Base-by-base conservation (phyloP, 2,797 vertebrate species). In the Avahi laniger region DNA sequence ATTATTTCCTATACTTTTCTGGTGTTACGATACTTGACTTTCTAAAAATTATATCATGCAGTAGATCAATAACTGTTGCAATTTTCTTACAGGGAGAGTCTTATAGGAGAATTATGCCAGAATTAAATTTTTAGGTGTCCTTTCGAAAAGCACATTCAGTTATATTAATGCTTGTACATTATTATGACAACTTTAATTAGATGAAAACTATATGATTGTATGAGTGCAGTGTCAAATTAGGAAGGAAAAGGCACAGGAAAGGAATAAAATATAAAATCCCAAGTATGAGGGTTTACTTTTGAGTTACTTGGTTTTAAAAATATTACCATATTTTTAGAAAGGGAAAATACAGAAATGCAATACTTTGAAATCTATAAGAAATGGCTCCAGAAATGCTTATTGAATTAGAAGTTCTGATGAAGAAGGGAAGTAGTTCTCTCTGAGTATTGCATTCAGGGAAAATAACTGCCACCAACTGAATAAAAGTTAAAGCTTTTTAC, bases 351-450 rank as follows among this genome's bases (percentile, higher is more conserved):
- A 91, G 2, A 48, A 43, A 83, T 70, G 85, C 41, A 61, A 1
- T 79, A 59, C 18, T 41, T 7, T 63, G n/a, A 89, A 89, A 67
- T 91, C 43, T 14, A 3, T 79, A 75, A 54, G 15, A 83, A 80
- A 50, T 73, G 22, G 13, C 4, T 5, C 61, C 30, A 20, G 88
- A 69, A 82, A 38, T 69, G 30, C 8, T 75, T 52, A 54, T 82
- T 94, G 33, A 97, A 50, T 85, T 93, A 88, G 73, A 95, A 96
- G 28, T 41, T 73, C 30, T 52, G 18, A 12, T 67, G 14, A 92
- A 63, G 33, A 88, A 93, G 78, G 38, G 61, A 70, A 89, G 80
- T 90, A n/a, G 1, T 88, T 90, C 46, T 90, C 18, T 87, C 83
- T 83, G 41, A 85, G 48, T 35, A 3, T 26, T 95, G 10, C 33